Evolutionary conservation across 2,113 vertebrate genomes (phyloP), one percentile per base, ranked within the genome.

Genomic region (Eubucco bourcierii): DNA sequence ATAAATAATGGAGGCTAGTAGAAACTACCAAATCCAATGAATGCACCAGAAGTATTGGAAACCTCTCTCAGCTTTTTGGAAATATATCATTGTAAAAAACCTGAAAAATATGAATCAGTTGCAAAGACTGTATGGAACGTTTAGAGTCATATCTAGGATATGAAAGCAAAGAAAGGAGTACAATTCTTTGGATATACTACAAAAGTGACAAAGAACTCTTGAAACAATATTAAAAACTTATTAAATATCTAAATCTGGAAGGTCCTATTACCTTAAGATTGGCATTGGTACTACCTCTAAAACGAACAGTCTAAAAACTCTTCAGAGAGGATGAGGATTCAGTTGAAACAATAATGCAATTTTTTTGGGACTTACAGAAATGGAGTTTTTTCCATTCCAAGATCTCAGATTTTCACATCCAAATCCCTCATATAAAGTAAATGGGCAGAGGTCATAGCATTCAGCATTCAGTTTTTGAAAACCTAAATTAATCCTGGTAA

Each of bases 91-190:
- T 33, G 12, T 9, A 25, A 33, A 34, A 55, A 87, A 39, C 2
- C 1, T 24, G 2, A 13, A 41, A 90, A 85, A 47, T 15, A 31
- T 23, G 10, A 58, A 61, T 73, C 24, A 27, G 2, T 28, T 73
- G 2, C 12, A 70, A 83, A 44, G 17, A 39, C 5, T n/a, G 4
- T 9, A 4, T 53, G 39, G 29, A 58, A 68, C 61, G 34, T 9
- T 31, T 50, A n/a, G 17, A 12, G 7, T 34, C 7, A 1, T 27
- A n/a, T 27, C 17, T 6, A 78, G 23, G 0, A 4, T 2, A 7
- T n/a, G 34, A 88, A 86, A 64, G 33, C 61, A 74, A 74, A 85
- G 29, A 53, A 80, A 87, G 20, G 56, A 23, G 4, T 7, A 74
- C 73, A 73, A 56, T 67, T 64, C 60, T 80, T 55, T 80, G n/a